Evolutionary conservation across 1,140 invertebrate genomes (phyloP), one percentile per base, ranked within the genome.

Genomic region (Eciton burchellii): DNA sequence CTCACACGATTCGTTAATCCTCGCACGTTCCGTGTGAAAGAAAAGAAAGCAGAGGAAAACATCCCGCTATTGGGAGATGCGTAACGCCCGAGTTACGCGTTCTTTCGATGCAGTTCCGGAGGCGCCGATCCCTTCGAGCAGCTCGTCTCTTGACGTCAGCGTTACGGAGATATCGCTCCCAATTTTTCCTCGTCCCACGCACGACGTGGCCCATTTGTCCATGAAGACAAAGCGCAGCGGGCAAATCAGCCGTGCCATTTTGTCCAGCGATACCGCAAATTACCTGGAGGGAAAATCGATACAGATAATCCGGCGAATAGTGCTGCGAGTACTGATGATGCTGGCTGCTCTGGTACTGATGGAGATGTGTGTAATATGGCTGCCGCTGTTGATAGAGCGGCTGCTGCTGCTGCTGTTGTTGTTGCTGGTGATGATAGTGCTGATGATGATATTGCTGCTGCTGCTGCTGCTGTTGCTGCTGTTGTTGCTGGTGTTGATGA

Each of bases 281-380:
- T 93, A 94, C 93, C 93, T 94, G 93, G 24, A 93, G 87, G 21
- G 93, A 94, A 84, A 94, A 92, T 87, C 93, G 91, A 90, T 94
- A 94, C 49, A 94, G 91, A 88, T 94, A 94, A 91, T 94, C 91
- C 73, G 93, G 90, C 54, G 92, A 90, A 83, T 93, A 92, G 68
- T 92, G 92, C 82, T 92, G 92, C 65, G 90, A 81, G 71, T 91
- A 91, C 88, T 92, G 91, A 76, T 93, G 90, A 85, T 89, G 88
- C 68, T 92, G 89, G 84, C 85, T 88, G 84, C 85, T 88, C 41
- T 87, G 73, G 62, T 90, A 85, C 76, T 85, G 86, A 68, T 90
- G 52, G 59, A 87, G 35, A 35, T 35, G 35, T 35, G 35, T 6
- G 6, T 35, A 35, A 35, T 35, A 35, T 6, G 35, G 35, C 6